Evolutionary conservation across 1,140 invertebrate species (phyloP), one percentile per base, ranked within the genome.

Genomic region (Anastrepha obliqua): DNA sequence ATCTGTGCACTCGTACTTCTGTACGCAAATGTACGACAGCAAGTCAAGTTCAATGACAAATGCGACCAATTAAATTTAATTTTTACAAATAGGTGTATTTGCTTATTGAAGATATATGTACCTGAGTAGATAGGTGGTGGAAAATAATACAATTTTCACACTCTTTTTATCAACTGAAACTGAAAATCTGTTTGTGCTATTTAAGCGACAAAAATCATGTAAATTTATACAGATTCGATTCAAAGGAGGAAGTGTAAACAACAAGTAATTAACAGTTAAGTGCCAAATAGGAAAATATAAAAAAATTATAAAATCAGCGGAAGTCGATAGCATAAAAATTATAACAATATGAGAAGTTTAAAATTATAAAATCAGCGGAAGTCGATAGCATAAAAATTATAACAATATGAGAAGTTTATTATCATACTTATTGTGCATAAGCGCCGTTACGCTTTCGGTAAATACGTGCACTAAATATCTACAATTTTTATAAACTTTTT

Each of bases 41-140:
- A 90, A 92, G 91, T 92, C 91, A 92, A 92, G 91, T 92, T 92
- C 91, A 92, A 92, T 92, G 91, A 91, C 91, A 90, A 90, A 91
- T 89, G 62, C n/a, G 44, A 0, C n/a, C n/a, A 67, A 55, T 51
- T 58, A 58, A 70, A 87, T 55, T 42, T 55, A 67, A 87, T 29
- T 86, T 60, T 8, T 20, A 62, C 17, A 44, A 60, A 86, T 44
- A 39, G 58, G 51, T n/a, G 47, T n/a, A 55, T 17, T 0, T n/a
- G n/a, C n/a, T n/a, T n/a, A n/a, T n/a, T n/a, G n/a, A n/a, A n/a
- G n/a, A n/a, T n/a, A n/a, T n/a, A n/a, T n/a, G n/a, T n/a, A n/a
- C n/a, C n/a, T n/a, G n/a, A n/a, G n/a, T n/a, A n/a, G n/a, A n/a
- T n/a, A n/a, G 9, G 11, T 55, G 47, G 15, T 9, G 2, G 47